A percentile compares a stretch with the other conserved stretches of the same genome.
These are phyloP conservation scores for Trachymyrmex septentrionalis DNA, from an alignment of 1,140 invertebrate species.

Conservation along the genomic window DNA sequence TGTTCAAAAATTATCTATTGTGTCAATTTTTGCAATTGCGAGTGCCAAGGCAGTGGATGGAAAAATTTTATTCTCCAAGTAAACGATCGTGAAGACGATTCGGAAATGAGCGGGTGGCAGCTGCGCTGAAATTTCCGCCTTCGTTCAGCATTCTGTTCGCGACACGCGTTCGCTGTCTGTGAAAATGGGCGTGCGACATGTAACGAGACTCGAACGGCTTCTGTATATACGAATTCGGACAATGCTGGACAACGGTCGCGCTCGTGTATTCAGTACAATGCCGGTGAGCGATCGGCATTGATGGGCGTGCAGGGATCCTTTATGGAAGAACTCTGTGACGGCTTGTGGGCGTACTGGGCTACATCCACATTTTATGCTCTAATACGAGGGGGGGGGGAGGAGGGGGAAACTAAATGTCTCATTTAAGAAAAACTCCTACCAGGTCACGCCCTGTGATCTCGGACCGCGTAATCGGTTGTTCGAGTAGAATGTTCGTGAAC, in stretches of 20 bases:
- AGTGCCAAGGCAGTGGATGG: not conserved
- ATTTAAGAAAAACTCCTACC: slow-evolving; percentile 78
- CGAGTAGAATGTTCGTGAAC: slow-evolving; percentile 20
- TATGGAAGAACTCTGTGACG: slow-evolving; percentile 73
- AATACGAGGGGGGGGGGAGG: slow-evolving; percentile 66
- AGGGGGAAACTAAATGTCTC: slow-evolving; percentile 80
- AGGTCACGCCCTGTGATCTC: slow-evolving; percentile 79
- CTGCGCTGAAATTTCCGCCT: slow-evolving; percentile 40
- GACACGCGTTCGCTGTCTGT: slow-evolving; percentile 50
- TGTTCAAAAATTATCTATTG: not conserved
- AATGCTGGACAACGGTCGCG: slow-evolving; percentile 67
- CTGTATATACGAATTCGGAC: slow-evolving; percentile 74
- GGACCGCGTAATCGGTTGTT: slow-evolving; percentile 79
- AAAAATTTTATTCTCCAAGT: not conserved
- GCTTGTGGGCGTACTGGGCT: slow-evolving; percentile 74
- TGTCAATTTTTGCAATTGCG: not conserved
- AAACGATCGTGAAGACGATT: not conserved
- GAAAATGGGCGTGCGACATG: slow-evolving; percentile 64
- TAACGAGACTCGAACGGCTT: slow-evolving; percentile 76
- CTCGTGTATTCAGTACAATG: slow-evolving; percentile 73
- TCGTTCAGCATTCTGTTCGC: slow-evolving; percentile 28
- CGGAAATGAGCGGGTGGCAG: slow-evolving; percentile 26
- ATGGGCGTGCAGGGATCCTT: slow-evolving; percentile 65
- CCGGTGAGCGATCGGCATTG: slow-evolving; percentile 64
- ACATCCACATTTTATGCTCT: slow-evolving; percentile 56